A percentile compares a stretch with the other conserved stretches of the same genome.
These are phyloP conservation scores for Nibea albiflora DNA, from an alignment of 2,113 vertebrate species.

Conservation along the genomic window DNA sequence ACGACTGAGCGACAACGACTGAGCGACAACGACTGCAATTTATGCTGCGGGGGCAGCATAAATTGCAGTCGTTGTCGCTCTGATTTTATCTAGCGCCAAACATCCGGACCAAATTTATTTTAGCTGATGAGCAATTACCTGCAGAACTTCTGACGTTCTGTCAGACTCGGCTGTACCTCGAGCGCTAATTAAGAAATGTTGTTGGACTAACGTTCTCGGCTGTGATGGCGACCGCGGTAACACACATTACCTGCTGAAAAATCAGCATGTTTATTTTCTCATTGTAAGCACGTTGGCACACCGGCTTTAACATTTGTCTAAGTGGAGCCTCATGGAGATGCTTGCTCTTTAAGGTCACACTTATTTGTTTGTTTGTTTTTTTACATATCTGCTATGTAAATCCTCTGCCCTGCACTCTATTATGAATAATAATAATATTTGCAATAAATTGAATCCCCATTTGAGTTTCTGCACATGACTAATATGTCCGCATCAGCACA, in stretches of 20 bases:
- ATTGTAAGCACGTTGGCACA: not conserved
- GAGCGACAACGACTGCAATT: no score
- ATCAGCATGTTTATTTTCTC: not conserved
- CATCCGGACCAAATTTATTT: not conserved
- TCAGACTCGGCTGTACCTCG: not conserved
- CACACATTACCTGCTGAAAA: not conserved
- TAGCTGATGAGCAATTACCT: not conserved
- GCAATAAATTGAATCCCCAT: not conserved
- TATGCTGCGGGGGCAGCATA: no score
- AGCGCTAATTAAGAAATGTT: not conserved
- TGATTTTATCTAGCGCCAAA: not conserved
- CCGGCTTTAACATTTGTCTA: not conserved
- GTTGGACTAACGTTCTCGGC: not conserved
- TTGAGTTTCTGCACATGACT: not conserved
- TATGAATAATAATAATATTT: not conserved
- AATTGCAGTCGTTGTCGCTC: not conserved
- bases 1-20: no score
- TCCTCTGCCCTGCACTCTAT: not conserved
- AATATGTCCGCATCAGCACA: not conserved
- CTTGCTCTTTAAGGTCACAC: not conserved
- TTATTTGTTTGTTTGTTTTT: not conserved
- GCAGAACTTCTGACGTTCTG: not conserved
- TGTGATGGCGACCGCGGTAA: not conserved
- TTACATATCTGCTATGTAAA: not conserved
- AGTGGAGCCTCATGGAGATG: not conserved